Conservation (phyloP, 2,113 vertebrate genomes). For the Hystrix brachyura region DNA sequence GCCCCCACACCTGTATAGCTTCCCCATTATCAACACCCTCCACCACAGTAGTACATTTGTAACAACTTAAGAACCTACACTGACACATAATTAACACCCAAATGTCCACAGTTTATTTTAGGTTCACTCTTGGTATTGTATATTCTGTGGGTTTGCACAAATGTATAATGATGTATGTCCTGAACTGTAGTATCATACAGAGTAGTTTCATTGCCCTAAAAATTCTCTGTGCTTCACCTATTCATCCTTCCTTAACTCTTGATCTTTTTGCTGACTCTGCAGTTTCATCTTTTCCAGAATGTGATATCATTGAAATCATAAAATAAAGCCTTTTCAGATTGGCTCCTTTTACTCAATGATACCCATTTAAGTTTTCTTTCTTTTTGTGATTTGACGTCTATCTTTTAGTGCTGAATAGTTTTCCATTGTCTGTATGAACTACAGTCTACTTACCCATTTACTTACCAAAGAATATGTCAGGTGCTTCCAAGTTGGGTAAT, state of each 20-base stretch:
- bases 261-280: neutral
- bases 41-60: neutral
- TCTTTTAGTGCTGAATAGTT: neutral
- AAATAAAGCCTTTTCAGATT: neutral
- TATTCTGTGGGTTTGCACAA: neutral
- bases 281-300: neutral
- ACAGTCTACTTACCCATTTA: neutral
- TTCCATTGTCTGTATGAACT: neutral
- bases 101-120: neutral
- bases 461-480: neutral
- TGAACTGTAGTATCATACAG: neutral
- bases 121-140: neutral
- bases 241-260: neutral
- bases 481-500: neutral
- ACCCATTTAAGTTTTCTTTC: neutral
- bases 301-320: neutral
- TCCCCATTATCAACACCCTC: neutral
- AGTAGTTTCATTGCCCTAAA: neutral
- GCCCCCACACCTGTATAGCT: neutral
- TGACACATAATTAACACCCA: neutral
- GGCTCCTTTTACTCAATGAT: neutral
- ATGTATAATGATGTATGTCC: neutral
- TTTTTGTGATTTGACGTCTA: neutral
- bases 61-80: neutral
- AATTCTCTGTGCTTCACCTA: neutral